Evolutionary conservation across 2,797 vertebrate genomes (phyloP).

Genomic region (Pseudomugil gertrudae): DNA sequence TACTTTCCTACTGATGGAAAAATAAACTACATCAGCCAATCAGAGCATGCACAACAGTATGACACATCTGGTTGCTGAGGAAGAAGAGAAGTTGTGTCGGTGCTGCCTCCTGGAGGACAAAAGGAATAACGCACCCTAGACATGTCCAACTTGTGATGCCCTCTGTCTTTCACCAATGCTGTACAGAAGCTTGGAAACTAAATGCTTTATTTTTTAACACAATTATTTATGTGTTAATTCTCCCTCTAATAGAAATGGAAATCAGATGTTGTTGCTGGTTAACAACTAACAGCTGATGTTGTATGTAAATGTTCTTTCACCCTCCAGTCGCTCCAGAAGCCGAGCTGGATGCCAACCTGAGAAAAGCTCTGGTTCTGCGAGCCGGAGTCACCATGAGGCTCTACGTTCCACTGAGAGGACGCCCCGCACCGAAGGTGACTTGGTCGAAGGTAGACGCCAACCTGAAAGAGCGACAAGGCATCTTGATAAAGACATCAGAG

Average conservation of each 20-base stretch:
- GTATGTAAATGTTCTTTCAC: neutral
- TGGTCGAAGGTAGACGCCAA: conserved; percentile 94
- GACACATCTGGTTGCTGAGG: no score
- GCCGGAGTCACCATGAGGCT: conserved; percentile 97
- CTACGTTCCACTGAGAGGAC: conserved; percentile 95
- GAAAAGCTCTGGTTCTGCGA: conserved; percentile 92
- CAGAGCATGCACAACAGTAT: no score
- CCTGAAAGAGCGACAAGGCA: conserved; percentile 89
- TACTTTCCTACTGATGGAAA: no score
- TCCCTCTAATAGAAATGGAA: neutral
- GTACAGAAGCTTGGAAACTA: no score
- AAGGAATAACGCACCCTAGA: no score
- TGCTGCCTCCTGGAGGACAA: no score
- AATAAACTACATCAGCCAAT: no score
- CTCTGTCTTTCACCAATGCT: no score
- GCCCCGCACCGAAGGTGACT: conserved; percentile 92
- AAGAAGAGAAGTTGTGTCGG: no score
- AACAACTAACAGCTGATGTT: neutral
- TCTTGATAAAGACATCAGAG: conserved; percentile 93
- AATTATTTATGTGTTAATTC: no score
- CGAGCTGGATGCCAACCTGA: conserved; percentile 95
- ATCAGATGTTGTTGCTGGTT: neutral
- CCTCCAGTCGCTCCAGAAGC: conserved; percentile 91
- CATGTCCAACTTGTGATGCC: no score
- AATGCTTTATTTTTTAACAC: no score